Evolutionary conservation across 2,113 vertebrate species (phyloP), one percentile per base, ranked within the genome.

Genomic region (Eidolon helvum): DNA sequence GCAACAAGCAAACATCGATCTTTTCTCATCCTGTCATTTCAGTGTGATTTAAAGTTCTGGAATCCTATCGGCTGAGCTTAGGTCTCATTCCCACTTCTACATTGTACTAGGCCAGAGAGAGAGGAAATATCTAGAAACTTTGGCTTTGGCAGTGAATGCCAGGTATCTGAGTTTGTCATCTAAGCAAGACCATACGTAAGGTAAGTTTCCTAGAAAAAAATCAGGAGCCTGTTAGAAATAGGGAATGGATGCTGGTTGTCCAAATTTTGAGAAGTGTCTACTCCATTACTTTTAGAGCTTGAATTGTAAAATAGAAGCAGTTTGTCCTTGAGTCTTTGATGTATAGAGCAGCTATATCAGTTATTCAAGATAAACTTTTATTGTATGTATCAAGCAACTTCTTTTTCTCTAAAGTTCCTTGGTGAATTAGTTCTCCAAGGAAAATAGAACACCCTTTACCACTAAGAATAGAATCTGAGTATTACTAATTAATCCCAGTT

Each of bases 401-500:
- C 35, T 82, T 90, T 85, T 95, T 63, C 55, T 84, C 71, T 72
- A n/a, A 72, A 87, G 90, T 82, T 79, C 0, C 3, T 90, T 40
- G 15, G 66, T 97, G 59, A 94, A 98, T 89, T 94, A 48, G 35
- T 61, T 71, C 57, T 97, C 96, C 91, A 40, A 72, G 77, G 83
- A 94, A 95, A 97, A 95, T 30, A 69, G 48, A 59, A 69, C 7
- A 91, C 55, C 78, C 83, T 96, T 91, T 43, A 65, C 55, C 61
- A 92, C 55, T 95, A 93, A 91, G 82, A 96, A 93, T 83, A 90
- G 91, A 96, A 94, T 55, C 74, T 68, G 68, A 75, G 9, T 77
- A 84, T 90, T 85, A 33, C 82, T 96, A 97, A 97, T 94, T 95
- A 98, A 88, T 96, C 74, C 93, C 90, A 90, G 10, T 84, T 97